Evolutionary conservation across 2,797 vertebrate genomes (phyloP).

Genomic region (Carduelis carduelis): DNA sequence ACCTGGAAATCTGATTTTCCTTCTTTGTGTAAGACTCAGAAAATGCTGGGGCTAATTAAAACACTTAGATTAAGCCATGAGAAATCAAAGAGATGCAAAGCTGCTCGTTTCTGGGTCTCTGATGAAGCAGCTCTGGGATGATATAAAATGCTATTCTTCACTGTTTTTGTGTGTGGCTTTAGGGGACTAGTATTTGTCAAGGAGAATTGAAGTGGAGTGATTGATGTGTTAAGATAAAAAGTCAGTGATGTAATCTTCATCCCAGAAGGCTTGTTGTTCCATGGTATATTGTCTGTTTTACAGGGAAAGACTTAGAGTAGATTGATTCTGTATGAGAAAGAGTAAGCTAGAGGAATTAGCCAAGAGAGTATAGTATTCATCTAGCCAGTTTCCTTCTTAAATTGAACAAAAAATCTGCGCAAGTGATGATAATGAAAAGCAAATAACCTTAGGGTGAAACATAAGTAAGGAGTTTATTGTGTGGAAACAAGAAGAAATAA

Average conservation of each 20-base stretch:
- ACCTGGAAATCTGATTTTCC: constrained; percentile 1
- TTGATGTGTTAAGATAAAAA: constrained; percentile 72
- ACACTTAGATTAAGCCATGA: constrained; percentile 9
- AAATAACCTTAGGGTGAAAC: constrained; percentile 14
- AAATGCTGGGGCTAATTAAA: constrained; percentile 42
- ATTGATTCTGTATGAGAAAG: constrained; percentile 48
- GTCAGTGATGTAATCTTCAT: constrained; percentile 69
- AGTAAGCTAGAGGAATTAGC: constrained; percentile 31
- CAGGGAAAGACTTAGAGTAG: not conserved
- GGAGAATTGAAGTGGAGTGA: constrained; percentile 57
- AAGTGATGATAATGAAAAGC: constrained; percentile 36
- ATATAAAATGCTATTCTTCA: not conserved
- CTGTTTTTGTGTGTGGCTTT: constrained; percentile 44
- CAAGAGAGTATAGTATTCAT: not conserved
- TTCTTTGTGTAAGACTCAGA: not conserved
- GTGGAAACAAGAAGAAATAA: not conserved
- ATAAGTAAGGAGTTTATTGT: constrained; percentile 1
- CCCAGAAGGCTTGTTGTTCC: constrained; percentile 57
- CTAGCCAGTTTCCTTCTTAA: constrained; percentile 16
- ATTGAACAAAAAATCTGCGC: not conserved
- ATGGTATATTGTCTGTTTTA: constrained; percentile 23
- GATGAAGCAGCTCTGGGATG: not conserved
- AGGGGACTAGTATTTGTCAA: constrained; percentile 50
- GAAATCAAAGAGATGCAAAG: constrained; percentile 30
- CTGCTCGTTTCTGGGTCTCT: not conserved